These are phyloP conservation scores for Lycocorax pyrrhopterus DNA, from an alignment of 2,113 vertebrate species.

Conservation along the genomic window DNA sequence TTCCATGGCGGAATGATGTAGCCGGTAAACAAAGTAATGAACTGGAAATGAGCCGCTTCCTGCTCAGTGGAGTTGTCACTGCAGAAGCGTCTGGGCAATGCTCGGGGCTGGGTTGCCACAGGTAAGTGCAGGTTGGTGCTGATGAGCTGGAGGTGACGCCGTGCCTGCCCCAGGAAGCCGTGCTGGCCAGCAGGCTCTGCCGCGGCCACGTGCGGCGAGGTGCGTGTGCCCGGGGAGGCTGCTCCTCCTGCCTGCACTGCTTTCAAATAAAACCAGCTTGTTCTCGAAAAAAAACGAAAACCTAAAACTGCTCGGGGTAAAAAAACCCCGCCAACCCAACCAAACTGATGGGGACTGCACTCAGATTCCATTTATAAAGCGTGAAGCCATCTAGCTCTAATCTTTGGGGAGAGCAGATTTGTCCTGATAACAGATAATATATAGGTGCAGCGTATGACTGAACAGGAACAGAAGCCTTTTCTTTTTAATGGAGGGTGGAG, in stretches of 20 bases:
- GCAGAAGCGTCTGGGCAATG: background rate
- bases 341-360: background rate
- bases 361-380: background rate
- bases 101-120: conserved; percentile 7
- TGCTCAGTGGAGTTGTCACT: conserved; percentile 30
- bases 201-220: background rate
- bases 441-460: background rate
- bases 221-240: background rate
- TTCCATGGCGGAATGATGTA: background rate
- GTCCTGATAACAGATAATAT: background rate
- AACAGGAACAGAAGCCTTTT: background rate
- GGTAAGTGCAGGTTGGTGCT: conserved; percentile 23
- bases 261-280: background rate
- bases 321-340: background rate
- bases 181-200: background rate
- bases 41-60: conserved; percentile 52
- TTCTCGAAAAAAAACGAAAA: background rate
- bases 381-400: background rate
- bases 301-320: background rate
- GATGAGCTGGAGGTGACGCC: conserved; percentile 6
- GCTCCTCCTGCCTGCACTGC: background rate
- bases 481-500: background rate
- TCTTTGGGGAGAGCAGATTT: background rate
- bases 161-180: background rate
- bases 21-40: conserved; percentile 48